Percentiles rank a stretch among this genome's conserved stretches.
phyloP scores from a whole-genome alignment of 2,888 invertebrate genomes.

The Drosophila austrosaltans region DNA sequence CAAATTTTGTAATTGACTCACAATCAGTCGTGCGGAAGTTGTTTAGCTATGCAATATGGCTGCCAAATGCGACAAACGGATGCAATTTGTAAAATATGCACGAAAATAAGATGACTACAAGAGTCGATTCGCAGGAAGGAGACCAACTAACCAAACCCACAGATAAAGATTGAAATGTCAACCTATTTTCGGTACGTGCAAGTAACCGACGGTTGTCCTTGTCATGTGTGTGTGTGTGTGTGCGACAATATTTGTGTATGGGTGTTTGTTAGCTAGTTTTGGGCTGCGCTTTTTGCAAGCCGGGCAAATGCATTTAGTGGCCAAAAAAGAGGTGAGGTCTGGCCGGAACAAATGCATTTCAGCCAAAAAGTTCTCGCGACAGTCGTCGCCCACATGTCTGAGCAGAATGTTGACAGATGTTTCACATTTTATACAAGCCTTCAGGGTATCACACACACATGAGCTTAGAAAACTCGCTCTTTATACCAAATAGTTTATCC shows the following conservation, averaged over 20 bases:
- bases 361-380: slow-evolving; percentile 45
- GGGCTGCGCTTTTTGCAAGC: slow-evolving; percentile 24
- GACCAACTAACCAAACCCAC: slow-evolving; percentile 7
- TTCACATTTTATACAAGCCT: slow-evolving; percentile 33
- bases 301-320: slow-evolving; percentile 11
- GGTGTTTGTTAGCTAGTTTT: slow-evolving; percentile 48
- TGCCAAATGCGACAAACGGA: slow-evolving; percentile 56
- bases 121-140: slow-evolving; percentile 17
- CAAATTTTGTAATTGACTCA: slow-evolving; percentile 56
- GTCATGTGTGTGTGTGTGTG: slow-evolving; percentile 12
- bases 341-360: slow-evolving; percentile 8
- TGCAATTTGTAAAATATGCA: slow-evolving; percentile 57
- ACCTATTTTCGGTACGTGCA: slow-evolving; percentile 34
- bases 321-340: slow-evolving; percentile 1
- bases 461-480: slow-evolving; percentile 32
- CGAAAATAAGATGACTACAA: slow-evolving; percentile 41
- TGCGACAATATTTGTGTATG: slow-evolving; percentile 4
- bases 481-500: slow-evolving; percentile 10
- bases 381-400: slow-evolving; percentile 53
- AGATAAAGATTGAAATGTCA: slow-evolving; percentile 51
- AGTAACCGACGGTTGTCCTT: slow-evolving; percentile 14
- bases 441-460: neutral
- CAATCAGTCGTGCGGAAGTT: slow-evolving; percentile 52
- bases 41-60: slow-evolving; percentile 52
- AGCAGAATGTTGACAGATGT: slow-evolving; percentile 46